Conservation (phyloP, 2,797 vertebrate species). For the Gymnocypris eckloni region DNA sequence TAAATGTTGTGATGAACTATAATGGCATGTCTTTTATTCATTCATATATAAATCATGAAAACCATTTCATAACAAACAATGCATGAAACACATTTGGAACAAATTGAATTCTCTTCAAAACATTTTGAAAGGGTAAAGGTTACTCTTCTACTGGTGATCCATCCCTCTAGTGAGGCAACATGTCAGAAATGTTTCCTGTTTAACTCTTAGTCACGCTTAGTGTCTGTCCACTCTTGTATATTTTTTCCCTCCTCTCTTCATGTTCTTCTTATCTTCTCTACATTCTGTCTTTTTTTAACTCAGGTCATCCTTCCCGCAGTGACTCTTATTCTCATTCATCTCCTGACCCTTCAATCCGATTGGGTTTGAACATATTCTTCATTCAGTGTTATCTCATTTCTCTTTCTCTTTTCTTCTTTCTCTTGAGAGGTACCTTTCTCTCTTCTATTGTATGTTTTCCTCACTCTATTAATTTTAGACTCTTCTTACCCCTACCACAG, state of each 20-base stretch:
- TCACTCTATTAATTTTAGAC: slow-evolving; percentile 32
- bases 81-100: slow-evolving; percentile 30
- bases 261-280: slow-evolving; percentile 56
- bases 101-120: slow-evolving; percentile 59
- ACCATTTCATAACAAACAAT: slow-evolving; percentile 30
- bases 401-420: slow-evolving; percentile 50
- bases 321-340: slow-evolving; percentile 55
- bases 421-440: slow-evolving; percentile 54
- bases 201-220: slow-evolving; percentile 64
- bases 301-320: slow-evolving; percentile 52
- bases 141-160: slow-evolving; percentile 61
- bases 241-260: slow-evolving; percentile 40
- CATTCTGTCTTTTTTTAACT: slow-evolving; percentile 45
- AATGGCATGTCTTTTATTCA: background rate
- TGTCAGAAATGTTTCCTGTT: slow-evolving; percentile 73
- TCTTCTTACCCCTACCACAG: slow-evolving; percentile 10
- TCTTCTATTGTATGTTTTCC: slow-evolving; percentile 50
- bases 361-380: slow-evolving; percentile 54
- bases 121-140: slow-evolving; percentile 69
- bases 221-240: slow-evolving; percentile 61
- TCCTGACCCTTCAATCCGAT: slow-evolving; percentile 45
- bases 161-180: slow-evolving; percentile 67
- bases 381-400: slow-evolving; percentile 44
- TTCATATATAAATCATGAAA: background rate
- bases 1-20: slow-evolving; percentile 2